These are phyloP conservation scores for Ips typographus DNA, from an alignment of 1,140 invertebrate genomes.

Conservation along the genomic window DNA sequence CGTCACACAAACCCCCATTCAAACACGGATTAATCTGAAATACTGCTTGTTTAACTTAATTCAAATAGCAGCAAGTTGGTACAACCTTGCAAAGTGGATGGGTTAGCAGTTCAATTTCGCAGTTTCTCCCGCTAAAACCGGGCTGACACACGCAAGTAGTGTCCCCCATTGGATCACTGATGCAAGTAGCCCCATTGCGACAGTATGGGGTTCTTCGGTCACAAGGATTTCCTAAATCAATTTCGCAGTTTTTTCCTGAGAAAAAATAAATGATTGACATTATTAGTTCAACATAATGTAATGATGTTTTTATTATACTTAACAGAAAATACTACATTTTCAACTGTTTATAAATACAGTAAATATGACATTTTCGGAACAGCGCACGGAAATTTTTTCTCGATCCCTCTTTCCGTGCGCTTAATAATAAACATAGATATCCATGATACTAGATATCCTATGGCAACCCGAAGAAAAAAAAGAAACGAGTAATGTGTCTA, in stretches of 20 bases:
- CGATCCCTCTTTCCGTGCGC: too few relatives aligned
- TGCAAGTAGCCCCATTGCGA: slow-evolving; percentile 72
- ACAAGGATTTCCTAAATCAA: slow-evolving; percentile 74
- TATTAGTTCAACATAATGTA: background rate
- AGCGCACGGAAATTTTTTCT: too few relatives aligned
- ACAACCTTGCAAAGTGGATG: slow-evolving; percentile 66
- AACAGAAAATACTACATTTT: too few relatives aligned
- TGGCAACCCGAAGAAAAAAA: too few relatives aligned
- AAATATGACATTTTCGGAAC: too few relatives aligned
- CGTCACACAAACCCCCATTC: slow-evolving; percentile 70
- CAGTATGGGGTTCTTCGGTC: slow-evolving; percentile 56
- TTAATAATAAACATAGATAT: too few relatives aligned
- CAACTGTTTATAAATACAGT: too few relatives aligned
- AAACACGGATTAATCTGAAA: slow-evolving; percentile 64
- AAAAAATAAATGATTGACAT: slow-evolving; percentile 11
- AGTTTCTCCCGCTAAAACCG: slow-evolving; percentile 70
- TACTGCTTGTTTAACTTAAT: background rate
- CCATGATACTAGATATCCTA: too few relatives aligned
- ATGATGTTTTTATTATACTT: too few relatives aligned
- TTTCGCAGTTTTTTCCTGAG: slow-evolving; percentile 79
- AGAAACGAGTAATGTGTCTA: too few relatives aligned
- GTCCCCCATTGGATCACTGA: slow-evolving; percentile 71
- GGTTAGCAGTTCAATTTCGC: slow-evolving; percentile 73
- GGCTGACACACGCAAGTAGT: slow-evolving; percentile 73
- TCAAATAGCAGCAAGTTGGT: too few relatives aligned